Percentiles rank a stretch among this genome's conserved stretches.
Evolutionary conservation across 2,888 invertebrate species (phyloP).

Genomic region (Drosophila pegasa): DNA sequence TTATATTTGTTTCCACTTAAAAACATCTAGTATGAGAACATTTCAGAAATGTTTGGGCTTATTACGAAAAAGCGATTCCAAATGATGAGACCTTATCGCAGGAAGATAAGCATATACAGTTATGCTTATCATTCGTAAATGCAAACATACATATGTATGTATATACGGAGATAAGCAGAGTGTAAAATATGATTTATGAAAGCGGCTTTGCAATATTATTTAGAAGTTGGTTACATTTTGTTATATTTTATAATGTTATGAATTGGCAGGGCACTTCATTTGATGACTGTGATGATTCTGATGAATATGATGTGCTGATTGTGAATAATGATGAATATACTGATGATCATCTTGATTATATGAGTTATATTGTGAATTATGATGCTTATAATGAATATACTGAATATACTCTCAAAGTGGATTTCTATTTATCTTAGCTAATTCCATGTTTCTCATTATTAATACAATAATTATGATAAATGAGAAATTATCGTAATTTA

Average conservation of each 20-base stretch:
- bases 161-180: neutral
- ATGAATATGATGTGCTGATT: no score
- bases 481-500: no score
- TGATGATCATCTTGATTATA: no score
- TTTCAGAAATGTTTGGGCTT: constrained; percentile 16
- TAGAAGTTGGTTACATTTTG: neutral
- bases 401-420: no score
- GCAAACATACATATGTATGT: neutral
- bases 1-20: constrained; percentile 29
- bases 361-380: no score
- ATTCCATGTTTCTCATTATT: no score
- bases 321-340: no score
- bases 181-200: constrained; percentile 10
- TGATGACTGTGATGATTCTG: no score
- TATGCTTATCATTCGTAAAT: constrained; percentile 10
- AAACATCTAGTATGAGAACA: constrained; percentile 8
- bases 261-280: neutral
- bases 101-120: constrained; percentile 25
- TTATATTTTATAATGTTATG: neutral
- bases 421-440: no score
- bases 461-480: no score
- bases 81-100: constrained; percentile 25
- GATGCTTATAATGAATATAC: no score
- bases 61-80: constrained; percentile 2
- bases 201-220: neutral